Evolutionary conservation across 2,113 vertebrate genomes (phyloP).

Genomic region (Trinectes maculatus): DNA sequence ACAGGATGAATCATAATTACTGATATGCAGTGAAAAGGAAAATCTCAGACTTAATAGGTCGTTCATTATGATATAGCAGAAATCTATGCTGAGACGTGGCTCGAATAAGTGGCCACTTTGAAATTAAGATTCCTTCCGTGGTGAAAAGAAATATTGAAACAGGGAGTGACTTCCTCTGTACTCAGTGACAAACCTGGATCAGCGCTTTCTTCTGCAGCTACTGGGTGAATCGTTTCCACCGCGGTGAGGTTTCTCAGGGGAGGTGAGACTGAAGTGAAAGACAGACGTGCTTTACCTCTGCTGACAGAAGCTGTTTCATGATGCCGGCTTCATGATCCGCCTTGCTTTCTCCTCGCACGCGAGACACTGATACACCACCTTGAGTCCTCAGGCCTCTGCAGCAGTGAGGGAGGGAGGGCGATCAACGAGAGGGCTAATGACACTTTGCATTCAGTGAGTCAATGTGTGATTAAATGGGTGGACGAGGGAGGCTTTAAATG

Average conservation of each 20-base stretch:
- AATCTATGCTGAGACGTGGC: neutral
- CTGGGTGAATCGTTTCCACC: conserved; percentile 25
- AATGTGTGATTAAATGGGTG: conserved; percentile 23
- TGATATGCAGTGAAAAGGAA: neutral
- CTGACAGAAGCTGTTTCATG: conserved; percentile 35
- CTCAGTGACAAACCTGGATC: conserved; percentile 40
- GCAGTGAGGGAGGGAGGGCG: conserved; percentile 20
- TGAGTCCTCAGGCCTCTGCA: conserved; percentile 49
- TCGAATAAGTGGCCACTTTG: neutral
- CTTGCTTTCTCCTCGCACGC: conserved; percentile 17
- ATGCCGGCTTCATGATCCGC: conserved; percentile 31
- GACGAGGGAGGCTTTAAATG: conserved; percentile 11
- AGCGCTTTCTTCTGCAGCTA: conserved; percentile 24
- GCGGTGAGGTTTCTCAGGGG: conserved; percentile 48
- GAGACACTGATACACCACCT: conserved; percentile 57
- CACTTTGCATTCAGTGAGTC: conserved; percentile 34
- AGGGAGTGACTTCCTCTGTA: conserved; percentile 24
- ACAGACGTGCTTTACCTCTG: conserved; percentile 28
- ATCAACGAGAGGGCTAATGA: conserved; percentile 58
- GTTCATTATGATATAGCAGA: neutral
- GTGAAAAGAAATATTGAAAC: conserved; percentile 14
- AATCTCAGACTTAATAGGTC: neutral
- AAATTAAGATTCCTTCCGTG: conserved; percentile 20
- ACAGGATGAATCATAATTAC: too few species aligned
- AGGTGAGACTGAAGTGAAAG: conserved; percentile 49